A percentile compares a stretch with the other conserved stretches of the same genome.
Evolutionary conservation across 2,888 invertebrate genomes (phyloP).

Genomic region (Tinea pellionella): DNA sequence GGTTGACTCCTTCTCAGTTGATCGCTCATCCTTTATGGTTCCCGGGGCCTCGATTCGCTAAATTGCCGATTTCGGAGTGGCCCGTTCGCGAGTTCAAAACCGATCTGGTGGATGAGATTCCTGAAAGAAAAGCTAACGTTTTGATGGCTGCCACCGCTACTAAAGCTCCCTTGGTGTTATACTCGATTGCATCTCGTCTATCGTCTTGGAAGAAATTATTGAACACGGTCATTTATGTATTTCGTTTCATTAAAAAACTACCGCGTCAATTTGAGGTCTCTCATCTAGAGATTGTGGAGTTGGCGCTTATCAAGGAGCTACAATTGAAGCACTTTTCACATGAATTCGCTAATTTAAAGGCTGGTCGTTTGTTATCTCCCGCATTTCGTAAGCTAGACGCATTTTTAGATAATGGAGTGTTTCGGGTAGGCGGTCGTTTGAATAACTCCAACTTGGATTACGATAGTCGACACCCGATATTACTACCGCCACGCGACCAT

Average conservation of each 20-base stretch:
- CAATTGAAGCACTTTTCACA: conserved; percentile 4
- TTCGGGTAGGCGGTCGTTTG: conserved; percentile 9
- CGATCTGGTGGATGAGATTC: background rate
- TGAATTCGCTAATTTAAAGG: background rate
- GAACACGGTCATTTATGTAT: background rate
- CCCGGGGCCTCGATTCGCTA: background rate
- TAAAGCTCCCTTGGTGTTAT: no score
- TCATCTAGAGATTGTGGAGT: no score
- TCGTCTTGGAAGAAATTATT: conserved; percentile 14
- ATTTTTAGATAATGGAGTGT: background rate
- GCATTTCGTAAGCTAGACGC: no score
- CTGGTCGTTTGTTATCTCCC: no score
- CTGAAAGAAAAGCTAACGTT: background rate
- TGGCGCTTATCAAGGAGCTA: no score
- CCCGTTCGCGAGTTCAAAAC: background rate
- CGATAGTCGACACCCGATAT: background rate
- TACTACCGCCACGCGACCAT: conserved; percentile 5
- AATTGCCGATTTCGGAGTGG: background rate
- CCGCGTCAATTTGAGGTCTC: background rate
- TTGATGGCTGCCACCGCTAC: background rate
- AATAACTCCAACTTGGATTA: background rate
- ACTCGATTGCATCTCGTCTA: background rate
- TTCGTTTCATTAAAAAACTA: background rate
- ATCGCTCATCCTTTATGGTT: conserved; percentile 12
- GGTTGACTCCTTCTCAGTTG: background rate